Percentiles rank a stretch among this genome's conserved stretches.
phyloP scores from a whole-genome alignment of 2,113 vertebrate species.

The Vidua macroura region DNA sequence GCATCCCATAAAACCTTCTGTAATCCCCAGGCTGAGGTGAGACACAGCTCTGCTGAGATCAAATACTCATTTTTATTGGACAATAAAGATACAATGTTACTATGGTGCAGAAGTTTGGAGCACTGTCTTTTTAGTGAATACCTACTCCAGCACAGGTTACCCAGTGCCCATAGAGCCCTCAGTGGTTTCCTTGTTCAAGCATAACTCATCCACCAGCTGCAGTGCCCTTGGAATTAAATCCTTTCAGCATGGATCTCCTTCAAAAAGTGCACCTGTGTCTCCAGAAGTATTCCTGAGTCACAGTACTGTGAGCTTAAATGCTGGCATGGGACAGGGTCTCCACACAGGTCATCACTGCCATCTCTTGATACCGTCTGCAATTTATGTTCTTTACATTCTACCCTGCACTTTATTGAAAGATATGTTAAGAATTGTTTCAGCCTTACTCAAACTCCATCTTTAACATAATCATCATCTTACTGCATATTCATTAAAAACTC shows the following conservation, averaged over 20 bases:
- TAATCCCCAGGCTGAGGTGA: not conserved
- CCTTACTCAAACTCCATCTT: not conserved
- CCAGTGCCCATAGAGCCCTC: not conserved
- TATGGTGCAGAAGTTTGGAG: not conserved
- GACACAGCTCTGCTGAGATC: not conserved
- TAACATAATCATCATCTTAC: not conserved
- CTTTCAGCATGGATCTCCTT: not conserved
- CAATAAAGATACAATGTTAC: not conserved
- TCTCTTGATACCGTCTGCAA: not conserved
- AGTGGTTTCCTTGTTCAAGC: not conserved
- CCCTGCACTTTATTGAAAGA: not conserved
- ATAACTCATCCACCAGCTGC: not conserved
- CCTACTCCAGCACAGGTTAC: not conserved
- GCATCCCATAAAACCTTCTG: not conserved
- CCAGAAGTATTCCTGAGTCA: not conserved
- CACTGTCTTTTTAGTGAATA: not conserved
- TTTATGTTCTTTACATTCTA: not conserved
- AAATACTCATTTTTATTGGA: not conserved
- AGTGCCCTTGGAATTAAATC: not conserved
- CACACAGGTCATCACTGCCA: not conserved
- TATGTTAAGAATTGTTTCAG: not conserved
- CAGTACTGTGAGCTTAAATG: not conserved
- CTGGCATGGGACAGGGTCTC: not conserved
- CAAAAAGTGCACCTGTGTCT: not conserved
- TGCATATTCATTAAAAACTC: not conserved